Conservation (phyloP, 2,888 invertebrate species). For the Drosophila ezoana region DNA sequence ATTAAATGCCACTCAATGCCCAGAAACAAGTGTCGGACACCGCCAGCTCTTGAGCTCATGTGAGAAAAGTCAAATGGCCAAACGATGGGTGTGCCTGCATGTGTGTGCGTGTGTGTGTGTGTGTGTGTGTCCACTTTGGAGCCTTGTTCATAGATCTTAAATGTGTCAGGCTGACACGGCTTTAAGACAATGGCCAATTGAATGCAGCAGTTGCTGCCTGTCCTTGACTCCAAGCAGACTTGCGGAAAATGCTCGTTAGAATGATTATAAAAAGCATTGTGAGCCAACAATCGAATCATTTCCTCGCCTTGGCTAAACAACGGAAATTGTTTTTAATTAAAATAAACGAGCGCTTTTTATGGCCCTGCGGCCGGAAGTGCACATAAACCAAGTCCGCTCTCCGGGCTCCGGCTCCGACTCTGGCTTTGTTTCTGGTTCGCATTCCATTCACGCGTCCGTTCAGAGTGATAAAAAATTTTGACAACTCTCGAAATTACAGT, state of each 20-base stretch:
- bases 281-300: conserved; percentile 56
- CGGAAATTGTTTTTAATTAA: conserved; percentile 76
- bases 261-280: conserved; percentile 41
- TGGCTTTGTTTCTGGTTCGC: neutral
- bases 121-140: conserved; percentile 4
- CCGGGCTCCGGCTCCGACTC: no score
- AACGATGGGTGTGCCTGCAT: neutral
- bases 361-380: conserved; percentile 51
- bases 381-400: conserved; percentile 26
- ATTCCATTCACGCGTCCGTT: conserved; percentile 16
- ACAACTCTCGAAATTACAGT: conserved; percentile 33
- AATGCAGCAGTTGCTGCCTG: conserved; percentile 31
- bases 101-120: neutral
- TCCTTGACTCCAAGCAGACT: conserved; percentile 11
- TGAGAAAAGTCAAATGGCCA: conserved; percentile 34
- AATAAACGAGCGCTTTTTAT: conserved; percentile 62
- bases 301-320: conserved; percentile 52
- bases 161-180: conserved; percentile 44
- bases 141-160: conserved; percentile 28
- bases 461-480: conserved; percentile 18
- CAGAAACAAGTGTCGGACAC: neutral
- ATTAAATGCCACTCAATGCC: conserved; percentile 76
- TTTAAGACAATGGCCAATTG: conserved; percentile 40
- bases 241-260: conserved; percentile 57
- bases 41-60: conserved; percentile 14